Evolutionary conservation across 2,888 invertebrate species (phyloP).

Genomic region (Cryptocephalus primarius): DNA sequence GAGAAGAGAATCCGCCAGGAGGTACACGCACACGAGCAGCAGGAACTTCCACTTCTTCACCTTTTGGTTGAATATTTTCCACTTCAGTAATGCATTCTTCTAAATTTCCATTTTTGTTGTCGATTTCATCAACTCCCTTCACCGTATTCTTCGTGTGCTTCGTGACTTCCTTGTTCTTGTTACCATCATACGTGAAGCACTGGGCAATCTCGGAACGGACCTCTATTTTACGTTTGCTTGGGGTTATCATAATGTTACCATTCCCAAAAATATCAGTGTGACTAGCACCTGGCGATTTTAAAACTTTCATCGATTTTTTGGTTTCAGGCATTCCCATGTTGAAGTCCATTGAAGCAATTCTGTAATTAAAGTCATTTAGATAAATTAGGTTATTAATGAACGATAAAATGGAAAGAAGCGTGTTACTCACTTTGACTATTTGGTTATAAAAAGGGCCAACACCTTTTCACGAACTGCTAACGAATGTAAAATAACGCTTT

Average conservation of each 20-base stretch:
- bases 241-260: neutral
- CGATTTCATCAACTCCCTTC: constrained; percentile 11
- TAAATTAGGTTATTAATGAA: too few relatives aligned
- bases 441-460: too few relatives aligned
- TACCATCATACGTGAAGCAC: too few relatives aligned
- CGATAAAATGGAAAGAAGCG: too few relatives aligned
- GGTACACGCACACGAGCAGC: constrained; percentile 19
- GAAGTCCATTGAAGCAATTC: constrained; percentile 31
- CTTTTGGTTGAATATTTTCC: constrained; percentile 9
- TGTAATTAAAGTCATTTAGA: too few relatives aligned
- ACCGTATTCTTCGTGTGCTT: constrained; percentile 9
- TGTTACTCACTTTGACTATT: too few relatives aligned
- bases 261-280: constrained; percentile 36
- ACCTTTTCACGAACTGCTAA: too few relatives aligned
- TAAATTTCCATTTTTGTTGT: constrained; percentile 25
- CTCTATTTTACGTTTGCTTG: too few relatives aligned
- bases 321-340: constrained; percentile 22
- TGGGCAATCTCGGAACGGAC: too few relatives aligned
- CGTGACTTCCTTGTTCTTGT: constrained; percentile 2
- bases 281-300: constrained; percentile 40
- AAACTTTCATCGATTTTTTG: constrained; percentile 35
- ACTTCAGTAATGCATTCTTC: constrained; percentile 20
- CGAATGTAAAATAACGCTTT: too few relatives aligned
- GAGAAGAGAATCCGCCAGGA: constrained; percentile 28
- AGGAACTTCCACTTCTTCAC: constrained; percentile 5